These are phyloP conservation scores for Hypotaenidia philippensis DNA, from an alignment of 2,797 vertebrate species.

Conservation along the genomic window DNA sequence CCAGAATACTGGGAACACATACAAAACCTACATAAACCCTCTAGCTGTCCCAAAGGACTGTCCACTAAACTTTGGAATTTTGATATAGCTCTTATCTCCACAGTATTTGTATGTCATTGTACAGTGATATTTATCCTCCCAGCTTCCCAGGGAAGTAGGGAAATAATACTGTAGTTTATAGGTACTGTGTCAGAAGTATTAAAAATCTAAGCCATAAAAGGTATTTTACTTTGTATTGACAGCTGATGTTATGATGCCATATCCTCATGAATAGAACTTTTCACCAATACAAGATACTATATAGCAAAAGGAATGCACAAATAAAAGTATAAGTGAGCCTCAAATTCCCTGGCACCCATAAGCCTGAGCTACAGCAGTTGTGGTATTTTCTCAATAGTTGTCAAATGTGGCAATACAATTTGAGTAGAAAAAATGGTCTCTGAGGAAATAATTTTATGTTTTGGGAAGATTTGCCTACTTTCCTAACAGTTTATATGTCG, in stretches of 20 bases:
- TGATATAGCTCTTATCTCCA: background rate
- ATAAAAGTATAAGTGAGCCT: background rate
- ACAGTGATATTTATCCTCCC: background rate
- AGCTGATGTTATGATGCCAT: background rate
- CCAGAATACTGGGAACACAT: background rate
- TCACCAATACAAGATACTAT: no score
- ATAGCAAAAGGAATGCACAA: background rate
- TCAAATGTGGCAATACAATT: background rate
- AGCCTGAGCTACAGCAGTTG: background rate
- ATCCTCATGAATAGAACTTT: background rate
- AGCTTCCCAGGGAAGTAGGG: background rate
- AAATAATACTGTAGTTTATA: background rate
- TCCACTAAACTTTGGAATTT: background rate
- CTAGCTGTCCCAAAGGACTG: background rate
- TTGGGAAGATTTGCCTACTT: background rate
- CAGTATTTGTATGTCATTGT: background rate
- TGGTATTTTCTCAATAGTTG: background rate
- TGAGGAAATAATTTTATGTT: background rate
- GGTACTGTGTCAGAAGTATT: background rate
- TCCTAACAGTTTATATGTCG: background rate
- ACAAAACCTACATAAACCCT: fast-evolving
- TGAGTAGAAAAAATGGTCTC: background rate
- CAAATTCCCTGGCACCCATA: background rate
- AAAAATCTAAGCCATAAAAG: background rate
- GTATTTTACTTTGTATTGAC: background rate